phyloP scores from a whole-genome alignment of 2,113 vertebrate species.

The Dasypus novemcinctus region DNA sequence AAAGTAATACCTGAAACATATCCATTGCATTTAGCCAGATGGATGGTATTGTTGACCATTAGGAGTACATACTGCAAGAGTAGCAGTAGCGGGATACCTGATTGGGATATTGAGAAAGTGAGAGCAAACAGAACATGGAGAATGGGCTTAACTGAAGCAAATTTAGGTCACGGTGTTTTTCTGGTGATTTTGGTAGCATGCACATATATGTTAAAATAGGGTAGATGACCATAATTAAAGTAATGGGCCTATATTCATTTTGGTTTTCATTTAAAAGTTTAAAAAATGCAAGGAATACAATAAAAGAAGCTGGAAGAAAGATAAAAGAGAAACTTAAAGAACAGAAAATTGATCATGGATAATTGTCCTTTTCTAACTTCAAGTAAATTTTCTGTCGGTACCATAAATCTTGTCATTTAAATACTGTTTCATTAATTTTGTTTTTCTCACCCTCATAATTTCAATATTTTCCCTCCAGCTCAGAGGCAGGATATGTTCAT shows the following conservation, averaged over 20 bases:
- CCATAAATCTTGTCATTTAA: background rate
- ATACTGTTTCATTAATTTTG: background rate
- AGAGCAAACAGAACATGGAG: background rate
- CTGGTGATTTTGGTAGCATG: background rate
- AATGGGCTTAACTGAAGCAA: background rate
- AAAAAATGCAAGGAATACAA: background rate
- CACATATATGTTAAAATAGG: background rate
- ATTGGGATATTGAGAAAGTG: background rate
- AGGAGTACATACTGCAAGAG: background rate
- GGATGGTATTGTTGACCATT: background rate
- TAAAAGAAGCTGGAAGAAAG: background rate
- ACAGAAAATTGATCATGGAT: background rate
- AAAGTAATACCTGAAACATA: background rate
- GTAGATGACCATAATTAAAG: background rate
- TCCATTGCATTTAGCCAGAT: background rate
- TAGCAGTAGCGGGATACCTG: background rate
- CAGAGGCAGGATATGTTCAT: background rate
- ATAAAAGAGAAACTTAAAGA: background rate
- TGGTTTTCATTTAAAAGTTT: slow-evolving; percentile 4
- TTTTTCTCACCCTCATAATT: background rate
- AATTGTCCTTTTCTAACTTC: background rate
- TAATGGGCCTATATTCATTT: background rate
- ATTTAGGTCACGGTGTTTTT: background rate
- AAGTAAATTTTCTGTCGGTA: background rate
- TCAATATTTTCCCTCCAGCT: background rate